Evolutionary conservation across 2,797 vertebrate species (phyloP), one percentile per base, ranked within the genome.

Genomic region (Hippopotamyrus pictus): DNA sequence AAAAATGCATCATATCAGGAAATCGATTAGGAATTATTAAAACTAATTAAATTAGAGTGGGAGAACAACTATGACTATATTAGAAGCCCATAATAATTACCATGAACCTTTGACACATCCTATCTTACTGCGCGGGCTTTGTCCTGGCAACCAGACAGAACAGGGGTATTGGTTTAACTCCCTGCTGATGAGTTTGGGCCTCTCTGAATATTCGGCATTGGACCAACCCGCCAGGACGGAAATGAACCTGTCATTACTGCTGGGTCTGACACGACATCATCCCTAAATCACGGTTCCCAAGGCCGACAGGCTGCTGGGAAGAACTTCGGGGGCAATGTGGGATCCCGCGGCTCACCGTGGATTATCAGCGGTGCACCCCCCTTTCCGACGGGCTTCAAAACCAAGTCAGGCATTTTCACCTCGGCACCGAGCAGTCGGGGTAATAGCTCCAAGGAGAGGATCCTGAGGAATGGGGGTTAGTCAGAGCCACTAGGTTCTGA

Each of bases 231-330:
- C 51, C 51, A 25, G 86, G 54, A 46, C 57, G 57, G 86, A 88
- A 65, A 88, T 65, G 19, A 88, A 88, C 86, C 57, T 88, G 54
- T 65, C 86, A 65, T 3, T 46, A 41, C 54, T 65, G 57, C 37
- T 65, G 54, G 57, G 11, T 3, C 57, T 53, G 54, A 88, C 53
- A 22, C 37, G 3, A 87, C 44, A 87, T 87, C 54, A 65, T 53
- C 5, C 19, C 19, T 65, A 88, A 25, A 65, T 65, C 37, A 88
- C 9, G 17, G 29, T 29, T 57, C 82, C 53, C 25, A 37, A n/a
- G 53, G 57, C 17, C 53, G 29, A 29, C 22, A n/a, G 85, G 85
- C 85, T 37, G 50, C 53, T 54, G 53, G 5, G 33, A 86, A 17
- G 83, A 86, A 53, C 50, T 86, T 19, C 12, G 53, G 84, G 51